Evolutionary conservation across 1,140 invertebrate genomes (phyloP).

Genomic region (Scaptodrosophila lebanonensis): DNA sequence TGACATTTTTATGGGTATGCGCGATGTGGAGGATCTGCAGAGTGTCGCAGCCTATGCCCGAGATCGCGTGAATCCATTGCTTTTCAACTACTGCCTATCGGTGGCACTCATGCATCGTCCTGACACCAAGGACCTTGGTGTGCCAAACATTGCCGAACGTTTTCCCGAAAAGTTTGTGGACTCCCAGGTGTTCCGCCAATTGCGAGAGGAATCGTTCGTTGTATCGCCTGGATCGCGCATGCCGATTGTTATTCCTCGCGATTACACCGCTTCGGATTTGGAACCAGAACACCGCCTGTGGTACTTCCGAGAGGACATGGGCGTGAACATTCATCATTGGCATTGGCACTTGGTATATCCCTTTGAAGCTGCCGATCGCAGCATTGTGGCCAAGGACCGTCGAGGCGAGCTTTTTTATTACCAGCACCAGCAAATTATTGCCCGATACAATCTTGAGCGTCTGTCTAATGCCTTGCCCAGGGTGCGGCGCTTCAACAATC

Average conservation of each 20-base stretch:
- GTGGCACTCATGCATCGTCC: slow-evolving; percentile 86
- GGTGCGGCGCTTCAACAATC: slow-evolving; percentile 80
- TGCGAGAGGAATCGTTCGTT: slow-evolving; percentile 84
- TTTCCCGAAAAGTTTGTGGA: slow-evolving; percentile 90
- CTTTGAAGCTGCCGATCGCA: slow-evolving; percentile 80
- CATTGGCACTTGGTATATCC: slow-evolving; percentile 91
- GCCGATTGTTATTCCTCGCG: slow-evolving; percentile 83
- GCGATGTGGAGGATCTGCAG: slow-evolving; percentile 83
- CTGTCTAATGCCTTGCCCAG: slow-evolving; percentile 81
- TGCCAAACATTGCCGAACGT: slow-evolving; percentile 84
- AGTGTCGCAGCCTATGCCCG: slow-evolving; percentile 84
- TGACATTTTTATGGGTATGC: slow-evolving; percentile 85
- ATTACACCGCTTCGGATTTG: slow-evolving; percentile 85
- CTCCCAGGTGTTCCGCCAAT: slow-evolving; percentile 82
- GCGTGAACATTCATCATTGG: slow-evolving; percentile 89
- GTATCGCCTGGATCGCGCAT: slow-evolving; percentile 81
- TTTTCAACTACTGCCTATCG: slow-evolving; percentile 87
- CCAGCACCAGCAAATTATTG: slow-evolving; percentile 85
- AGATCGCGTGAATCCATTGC: slow-evolving; percentile 85
- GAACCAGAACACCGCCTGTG: slow-evolving; percentile 84
- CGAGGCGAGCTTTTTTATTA: slow-evolving; percentile 88
- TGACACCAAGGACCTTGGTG: slow-evolving; percentile 84
- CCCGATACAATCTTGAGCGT: slow-evolving; percentile 85
- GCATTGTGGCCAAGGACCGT: slow-evolving; percentile 83
- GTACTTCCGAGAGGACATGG: slow-evolving; percentile 86